Conservation (phyloP, 2,113 vertebrate species). For the Scatophagus argus region DNA sequence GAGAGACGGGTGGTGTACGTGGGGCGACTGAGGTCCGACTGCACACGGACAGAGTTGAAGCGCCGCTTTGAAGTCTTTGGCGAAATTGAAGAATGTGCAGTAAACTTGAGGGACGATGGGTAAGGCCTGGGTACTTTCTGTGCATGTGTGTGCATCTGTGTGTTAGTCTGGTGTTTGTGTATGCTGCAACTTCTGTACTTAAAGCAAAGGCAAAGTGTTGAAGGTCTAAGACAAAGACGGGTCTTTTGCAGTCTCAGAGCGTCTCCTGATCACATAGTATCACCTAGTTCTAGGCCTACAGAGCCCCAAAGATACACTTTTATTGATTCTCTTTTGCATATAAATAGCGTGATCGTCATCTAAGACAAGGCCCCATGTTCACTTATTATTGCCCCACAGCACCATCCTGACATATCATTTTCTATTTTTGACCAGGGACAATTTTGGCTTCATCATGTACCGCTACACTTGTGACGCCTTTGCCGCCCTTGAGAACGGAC, state of each 20-base stretch:
- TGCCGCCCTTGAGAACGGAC: conserved; percentile 98
- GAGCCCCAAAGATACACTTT: conserved; percentile 67
- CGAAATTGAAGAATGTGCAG: conserved; percentile 98
- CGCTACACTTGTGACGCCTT: conserved; percentile 99
- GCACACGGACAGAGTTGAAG: conserved; percentile 93
- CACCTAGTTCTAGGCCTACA: conserved; percentile 41
- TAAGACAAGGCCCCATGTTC: conserved; percentile 42
- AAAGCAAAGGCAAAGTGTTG: not conserved
- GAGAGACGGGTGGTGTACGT: conserved; percentile 97
- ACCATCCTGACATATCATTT: conserved; percentile 61
- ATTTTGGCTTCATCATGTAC: conserved; percentile 99
- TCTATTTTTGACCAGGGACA: conserved; percentile 90
- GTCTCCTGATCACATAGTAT: conserved; percentile 43
- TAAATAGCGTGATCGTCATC: conserved; percentile 72
- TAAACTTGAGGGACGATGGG: conserved; percentile 97
- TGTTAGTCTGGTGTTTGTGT: not conserved
- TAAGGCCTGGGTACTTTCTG: conserved; percentile 79
- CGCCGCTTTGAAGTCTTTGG: conserved; percentile 99
- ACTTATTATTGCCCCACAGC: conserved; percentile 59
- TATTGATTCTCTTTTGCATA: conserved; percentile 80
- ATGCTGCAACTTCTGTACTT: conserved; percentile 31
- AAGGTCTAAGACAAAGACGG: conserved; percentile 32
- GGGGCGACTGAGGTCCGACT: conserved; percentile 93
- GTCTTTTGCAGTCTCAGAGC: conserved; percentile 31
- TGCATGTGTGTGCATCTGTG: conserved; percentile 24